These are phyloP conservation scores for Monarcha castaneiventris DNA, from an alignment of 2,113 vertebrate genomes.

Conservation along the genomic window DNA sequence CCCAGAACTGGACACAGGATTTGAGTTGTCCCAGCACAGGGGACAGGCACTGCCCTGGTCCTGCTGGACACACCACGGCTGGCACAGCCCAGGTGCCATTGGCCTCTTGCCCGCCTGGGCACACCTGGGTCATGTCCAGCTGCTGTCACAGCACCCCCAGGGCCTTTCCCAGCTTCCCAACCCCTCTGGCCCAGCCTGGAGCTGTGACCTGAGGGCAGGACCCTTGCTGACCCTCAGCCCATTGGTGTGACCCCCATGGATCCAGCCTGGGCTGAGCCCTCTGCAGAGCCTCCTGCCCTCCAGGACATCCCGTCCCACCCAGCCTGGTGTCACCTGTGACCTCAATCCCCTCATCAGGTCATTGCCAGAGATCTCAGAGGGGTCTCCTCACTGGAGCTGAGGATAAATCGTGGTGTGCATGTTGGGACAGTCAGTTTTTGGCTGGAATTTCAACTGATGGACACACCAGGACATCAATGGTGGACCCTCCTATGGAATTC, in stretches of 20 bases:
- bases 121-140: background rate
- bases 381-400: background rate
- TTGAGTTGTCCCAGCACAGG: background rate
- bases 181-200: background rate
- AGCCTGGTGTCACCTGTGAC: background rate
- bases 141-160: background rate
- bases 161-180: background rate
- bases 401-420: accelerated
- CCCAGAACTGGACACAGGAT: background rate
- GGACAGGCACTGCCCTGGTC: background rate
- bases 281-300: background rate
- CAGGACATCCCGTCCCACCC: background rate
- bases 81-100: background rate
- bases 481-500: background rate
- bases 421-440: background rate
- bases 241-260: background rate
- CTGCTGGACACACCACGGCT: background rate
- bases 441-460: background rate
- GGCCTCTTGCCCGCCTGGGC: background rate
- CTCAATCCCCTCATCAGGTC: background rate
- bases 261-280: background rate
- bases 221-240: background rate
- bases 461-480: background rate
- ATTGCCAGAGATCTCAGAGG: accelerated
- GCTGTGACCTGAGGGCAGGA: background rate